These are phyloP conservation scores for Thalassophryne amazonica DNA, from an alignment of 2,797 vertebrate genomes.

Conservation along the genomic window DNA sequence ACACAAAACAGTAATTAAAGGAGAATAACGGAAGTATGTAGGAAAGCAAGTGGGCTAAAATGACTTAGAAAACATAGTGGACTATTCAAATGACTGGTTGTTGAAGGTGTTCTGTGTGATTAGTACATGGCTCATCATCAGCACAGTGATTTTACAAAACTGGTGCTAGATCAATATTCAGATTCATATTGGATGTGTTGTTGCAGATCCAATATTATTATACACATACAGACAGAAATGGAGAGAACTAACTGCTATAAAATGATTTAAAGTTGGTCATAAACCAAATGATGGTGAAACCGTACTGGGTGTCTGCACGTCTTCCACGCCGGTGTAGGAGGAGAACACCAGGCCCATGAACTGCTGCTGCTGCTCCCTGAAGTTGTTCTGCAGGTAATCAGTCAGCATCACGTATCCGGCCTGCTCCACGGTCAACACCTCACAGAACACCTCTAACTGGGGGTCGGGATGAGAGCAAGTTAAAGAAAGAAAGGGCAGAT, in stretches of 20 bases:
- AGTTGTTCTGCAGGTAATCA: constrained; percentile 97
- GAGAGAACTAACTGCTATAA: neutral
- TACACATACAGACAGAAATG: too few relatives aligned
- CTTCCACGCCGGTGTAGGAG: constrained; percentile 94
- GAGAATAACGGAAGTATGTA: too few relatives aligned
- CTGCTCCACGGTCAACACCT: constrained; percentile 97
- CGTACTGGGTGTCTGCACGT: constrained; percentile 89
- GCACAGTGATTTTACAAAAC: too few relatives aligned
- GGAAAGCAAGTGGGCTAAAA: too few relatives aligned
- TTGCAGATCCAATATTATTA: too few relatives aligned
- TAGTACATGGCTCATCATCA: too few relatives aligned
- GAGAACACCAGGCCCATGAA: constrained; percentile 95
- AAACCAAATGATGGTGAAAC: neutral
- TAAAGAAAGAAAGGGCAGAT: neutral
- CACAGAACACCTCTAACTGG: constrained; percentile 89
- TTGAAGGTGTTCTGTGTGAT: too few relatives aligned
- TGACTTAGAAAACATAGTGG: too few relatives aligned
- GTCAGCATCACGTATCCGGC: constrained; percentile 96
- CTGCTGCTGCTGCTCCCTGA: constrained; percentile 89
- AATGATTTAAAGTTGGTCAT: neutral
- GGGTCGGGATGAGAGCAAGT: neutral
- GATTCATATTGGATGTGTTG: too few relatives aligned
- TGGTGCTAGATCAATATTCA: too few relatives aligned
- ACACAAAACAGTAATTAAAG: too few relatives aligned
- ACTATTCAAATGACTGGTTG: too few relatives aligned